phyloP scores from a whole-genome alignment of 1,140 invertebrate genomes.

The Rhyzopertha dominica region DNA sequence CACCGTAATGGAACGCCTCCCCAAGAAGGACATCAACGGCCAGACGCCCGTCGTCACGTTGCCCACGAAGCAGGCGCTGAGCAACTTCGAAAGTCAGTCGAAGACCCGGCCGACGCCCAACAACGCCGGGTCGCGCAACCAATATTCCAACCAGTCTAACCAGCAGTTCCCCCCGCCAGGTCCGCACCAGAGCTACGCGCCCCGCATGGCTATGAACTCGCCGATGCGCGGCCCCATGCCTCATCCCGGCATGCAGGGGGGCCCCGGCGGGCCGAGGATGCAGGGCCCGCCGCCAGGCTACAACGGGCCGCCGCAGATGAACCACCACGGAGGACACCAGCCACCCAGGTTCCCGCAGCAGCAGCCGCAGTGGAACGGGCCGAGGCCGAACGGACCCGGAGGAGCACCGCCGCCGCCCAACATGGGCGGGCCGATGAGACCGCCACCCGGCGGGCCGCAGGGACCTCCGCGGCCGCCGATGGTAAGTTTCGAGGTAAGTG shows the following conservation, averaged over 20 bases:
- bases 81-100: constrained; percentile 75
- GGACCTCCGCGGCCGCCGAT: constrained; percentile 59
- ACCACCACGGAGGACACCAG: constrained; percentile 48
- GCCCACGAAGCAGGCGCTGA: constrained; percentile 77
- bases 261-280: constrained; percentile 62
- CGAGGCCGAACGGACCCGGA: constrained; percentile 54
- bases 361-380: constrained; percentile 56
- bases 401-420: constrained; percentile 45
- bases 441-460: constrained; percentile 56
- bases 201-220: constrained; percentile 64
- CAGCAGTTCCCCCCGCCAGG: constrained; percentile 50
- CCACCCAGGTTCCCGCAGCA: constrained; percentile 56
- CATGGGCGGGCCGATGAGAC: constrained; percentile 52
- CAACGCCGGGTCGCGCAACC: constrained; percentile 45
- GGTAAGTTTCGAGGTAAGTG: constrained; percentile 51
- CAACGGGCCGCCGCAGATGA: constrained; percentile 33
- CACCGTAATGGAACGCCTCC: constrained; percentile 84
- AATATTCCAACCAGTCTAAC: constrained; percentile 50
- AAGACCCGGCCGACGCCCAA: constrained; percentile 78
- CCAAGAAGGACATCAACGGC: constrained; percentile 92
- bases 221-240: constrained; percentile 59
- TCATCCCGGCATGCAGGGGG: constrained; percentile 62
- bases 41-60: constrained; percentile 91
- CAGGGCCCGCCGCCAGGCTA: constrained; percentile 51
- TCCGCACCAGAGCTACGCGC: constrained; percentile 55